Evolutionary conservation across 2,888 invertebrate genomes (phyloP).

Genomic region (Icerya purchasi): DNA sequence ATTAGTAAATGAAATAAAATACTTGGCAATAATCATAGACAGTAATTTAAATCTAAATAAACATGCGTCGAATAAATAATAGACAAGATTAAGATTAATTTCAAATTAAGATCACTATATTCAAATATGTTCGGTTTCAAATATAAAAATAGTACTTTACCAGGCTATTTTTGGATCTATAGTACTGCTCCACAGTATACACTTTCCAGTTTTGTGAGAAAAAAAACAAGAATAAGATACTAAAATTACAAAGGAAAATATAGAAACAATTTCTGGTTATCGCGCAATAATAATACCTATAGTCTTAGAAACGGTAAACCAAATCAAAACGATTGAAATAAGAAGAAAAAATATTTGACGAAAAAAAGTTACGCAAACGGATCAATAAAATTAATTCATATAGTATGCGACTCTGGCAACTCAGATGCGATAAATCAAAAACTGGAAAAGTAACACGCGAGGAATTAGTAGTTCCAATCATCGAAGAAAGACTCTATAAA

Average conservation of each 20-base stretch:
- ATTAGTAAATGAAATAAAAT: background rate
- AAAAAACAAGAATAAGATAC: background rate
- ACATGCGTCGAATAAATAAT: background rate
- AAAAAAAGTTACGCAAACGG: background rate
- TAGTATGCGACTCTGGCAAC: too few species aligned
- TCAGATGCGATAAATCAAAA: too few species aligned
- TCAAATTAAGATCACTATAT: background rate
- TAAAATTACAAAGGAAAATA: background rate
- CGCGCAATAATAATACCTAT: background rate
- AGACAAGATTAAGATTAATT: background rate
- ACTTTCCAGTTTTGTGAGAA: background rate
- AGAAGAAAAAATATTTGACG: background rate
- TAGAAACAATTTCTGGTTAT: background rate
- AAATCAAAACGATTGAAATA: background rate
- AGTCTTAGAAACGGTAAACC: background rate
- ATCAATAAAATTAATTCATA: background rate
- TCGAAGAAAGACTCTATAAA: too few species aligned
- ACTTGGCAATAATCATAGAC: background rate
- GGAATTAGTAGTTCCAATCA: too few species aligned
- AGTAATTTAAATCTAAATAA: background rate
- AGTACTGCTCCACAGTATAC: background rate
- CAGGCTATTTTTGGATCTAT: background rate
- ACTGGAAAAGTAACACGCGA: too few species aligned
- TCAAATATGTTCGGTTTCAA: background rate
- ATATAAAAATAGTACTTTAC: background rate